Evolutionary conservation across 1,140 invertebrate species (phyloP).

Genomic region (Asobara japonica): DNA sequence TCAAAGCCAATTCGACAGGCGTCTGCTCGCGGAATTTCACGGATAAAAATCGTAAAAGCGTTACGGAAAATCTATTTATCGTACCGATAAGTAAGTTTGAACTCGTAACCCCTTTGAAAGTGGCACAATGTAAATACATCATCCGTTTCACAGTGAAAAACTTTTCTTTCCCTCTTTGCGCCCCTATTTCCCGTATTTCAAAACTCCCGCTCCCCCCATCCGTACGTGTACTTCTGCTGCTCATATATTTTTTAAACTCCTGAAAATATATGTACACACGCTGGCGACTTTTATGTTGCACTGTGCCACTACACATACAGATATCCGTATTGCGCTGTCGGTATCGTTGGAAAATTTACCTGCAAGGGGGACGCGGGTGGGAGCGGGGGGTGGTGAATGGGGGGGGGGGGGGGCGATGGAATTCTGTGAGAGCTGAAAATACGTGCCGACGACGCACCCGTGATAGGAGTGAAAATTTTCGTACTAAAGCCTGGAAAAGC

Average conservation of each 20-base stretch:
- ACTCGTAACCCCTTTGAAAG: conserved; percentile 16
- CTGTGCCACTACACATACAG: not conserved
- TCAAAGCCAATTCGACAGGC: not conserved
- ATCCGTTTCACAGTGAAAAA: not conserved
- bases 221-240: not conserved
- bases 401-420: not conserved
- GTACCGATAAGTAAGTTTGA: conserved; percentile 14
- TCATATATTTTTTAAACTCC: not conserved
- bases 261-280: conserved; percentile 5
- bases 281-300: not conserved
- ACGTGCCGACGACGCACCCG: conserved; percentile 18
- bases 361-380: not conserved
- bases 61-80: conserved; percentile 4
- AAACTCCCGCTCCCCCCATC: not conserved
- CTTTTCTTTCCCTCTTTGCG: not conserved
- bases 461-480: conserved; percentile 17
- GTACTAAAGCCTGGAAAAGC: conserved; percentile 7
- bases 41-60: not conserved
- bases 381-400: not conserved
- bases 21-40: not conserved
- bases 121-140: conserved; percentile 21
- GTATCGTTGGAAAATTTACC: conserved; percentile 14
- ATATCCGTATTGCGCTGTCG: not conserved
- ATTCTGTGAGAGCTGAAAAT: not conserved
- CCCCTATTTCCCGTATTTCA: not conserved